Percentiles rank a stretch among this genome's conserved stretches.
phyloP scores from a whole-genome alignment of 2,113 vertebrate species.

The Passer montanus region DNA sequence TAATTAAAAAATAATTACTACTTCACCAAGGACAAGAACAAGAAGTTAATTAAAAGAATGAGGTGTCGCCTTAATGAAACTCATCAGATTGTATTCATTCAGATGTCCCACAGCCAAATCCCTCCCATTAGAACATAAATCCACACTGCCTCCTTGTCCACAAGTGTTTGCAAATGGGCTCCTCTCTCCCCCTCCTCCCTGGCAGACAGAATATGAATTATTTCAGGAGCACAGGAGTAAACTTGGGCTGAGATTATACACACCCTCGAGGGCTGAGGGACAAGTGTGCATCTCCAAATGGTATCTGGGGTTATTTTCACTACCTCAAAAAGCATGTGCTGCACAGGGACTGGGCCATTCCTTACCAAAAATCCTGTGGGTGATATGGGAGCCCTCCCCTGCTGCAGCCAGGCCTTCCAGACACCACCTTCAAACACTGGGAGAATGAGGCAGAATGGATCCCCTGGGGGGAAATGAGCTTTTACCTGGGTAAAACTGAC shows the following conservation, averaged over 20 bases:
- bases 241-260: neutral
- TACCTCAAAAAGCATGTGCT: neutral
- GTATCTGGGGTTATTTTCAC: neutral
- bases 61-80: slow-evolving; percentile 77
- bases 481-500: neutral
- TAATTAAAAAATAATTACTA: slow-evolving; percentile 86
- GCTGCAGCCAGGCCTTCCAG: neutral
- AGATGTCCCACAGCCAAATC: slow-evolving; percentile 32
- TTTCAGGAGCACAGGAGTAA: neutral
- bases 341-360: accelerated
- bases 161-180: neutral
- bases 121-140: slow-evolving; percentile 48
- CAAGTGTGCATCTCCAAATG: neutral
- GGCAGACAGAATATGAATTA: neutral
- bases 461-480: neutral
- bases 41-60: slow-evolving; percentile 83
- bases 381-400: neutral
- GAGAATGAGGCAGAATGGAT: neutral
- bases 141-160: neutral
- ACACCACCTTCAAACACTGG: neutral
- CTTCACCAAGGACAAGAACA: slow-evolving; percentile 79
- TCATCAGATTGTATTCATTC: slow-evolving; percentile 48
- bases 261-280: neutral
- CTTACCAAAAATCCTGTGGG: neutral
- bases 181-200: neutral